These are phyloP conservation scores for Muschampia plurimacula DNA, from an alignment of 2,888 invertebrate genomes.

Conservation along the genomic window DNA sequence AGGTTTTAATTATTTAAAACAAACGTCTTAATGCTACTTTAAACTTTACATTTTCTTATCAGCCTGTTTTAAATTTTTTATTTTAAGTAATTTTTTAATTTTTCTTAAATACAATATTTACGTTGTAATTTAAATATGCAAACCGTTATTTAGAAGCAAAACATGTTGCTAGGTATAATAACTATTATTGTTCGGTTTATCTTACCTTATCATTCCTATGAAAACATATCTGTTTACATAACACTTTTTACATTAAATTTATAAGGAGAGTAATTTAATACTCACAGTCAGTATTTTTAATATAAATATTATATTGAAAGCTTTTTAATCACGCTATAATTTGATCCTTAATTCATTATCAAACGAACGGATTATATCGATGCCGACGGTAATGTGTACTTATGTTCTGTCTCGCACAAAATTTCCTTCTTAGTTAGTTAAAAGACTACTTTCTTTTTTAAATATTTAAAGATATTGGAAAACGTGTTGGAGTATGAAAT, in stretches of 20 bases:
- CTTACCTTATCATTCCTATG: not conserved
- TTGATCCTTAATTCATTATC: not conserved
- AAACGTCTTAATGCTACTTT: conserved; percentile 14
- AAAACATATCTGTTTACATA: not conserved
- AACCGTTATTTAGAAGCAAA: not conserved
- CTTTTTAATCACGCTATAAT: not conserved
- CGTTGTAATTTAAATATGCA: not conserved
- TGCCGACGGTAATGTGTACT: not conserved
- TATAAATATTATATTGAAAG: not conserved
- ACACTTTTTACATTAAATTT: not conserved
- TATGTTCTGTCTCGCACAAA: not conserved
- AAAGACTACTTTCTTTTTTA: no score
- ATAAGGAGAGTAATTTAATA: not conserved
- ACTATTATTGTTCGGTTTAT: not conserved
- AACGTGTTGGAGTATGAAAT: not conserved
- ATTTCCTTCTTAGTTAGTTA: no score
- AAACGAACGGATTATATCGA: not conserved
- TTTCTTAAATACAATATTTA: not conserved
- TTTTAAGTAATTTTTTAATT: not conserved
- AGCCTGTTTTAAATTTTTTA: not conserved
- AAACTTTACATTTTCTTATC: conserved; percentile 32
- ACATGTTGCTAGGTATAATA: not conserved
- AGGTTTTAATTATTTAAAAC: conserved; percentile 45
- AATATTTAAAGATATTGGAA: not conserved
- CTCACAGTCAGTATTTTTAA: not conserved